Percentiles rank a stretch among this genome's conserved stretches.
phyloP scores from a whole-genome alignment of 2,113 vertebrate genomes.

The Daphoenositta chrysoptera region DNA sequence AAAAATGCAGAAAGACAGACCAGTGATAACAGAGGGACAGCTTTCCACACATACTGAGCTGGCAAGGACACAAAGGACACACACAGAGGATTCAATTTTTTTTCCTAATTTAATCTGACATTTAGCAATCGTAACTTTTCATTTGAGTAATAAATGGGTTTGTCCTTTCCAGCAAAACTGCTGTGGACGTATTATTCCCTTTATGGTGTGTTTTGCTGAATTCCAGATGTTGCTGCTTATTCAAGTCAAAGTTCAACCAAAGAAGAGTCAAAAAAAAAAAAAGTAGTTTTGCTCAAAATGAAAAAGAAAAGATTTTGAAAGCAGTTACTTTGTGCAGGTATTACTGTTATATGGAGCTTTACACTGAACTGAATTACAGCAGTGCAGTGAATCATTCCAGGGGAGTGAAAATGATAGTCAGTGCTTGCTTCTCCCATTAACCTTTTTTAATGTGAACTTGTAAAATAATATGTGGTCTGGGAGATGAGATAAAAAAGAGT shows the following conservation, averaged over 20 bases:
- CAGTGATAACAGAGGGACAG: neutral
- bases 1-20: neutral
- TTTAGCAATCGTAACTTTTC: conserved; percentile 40
- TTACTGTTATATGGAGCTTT: neutral
- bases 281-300: neutral
- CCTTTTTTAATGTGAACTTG: conserved; percentile 21
- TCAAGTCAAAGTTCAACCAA: conserved; percentile 43
- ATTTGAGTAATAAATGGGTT: conserved; percentile 42
- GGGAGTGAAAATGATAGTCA: conserved; percentile 19
- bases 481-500: neutral
- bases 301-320: neutral
- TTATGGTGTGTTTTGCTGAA: conserved; percentile 30
- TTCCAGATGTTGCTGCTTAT: conserved; percentile 60
- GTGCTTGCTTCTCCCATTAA: conserved; percentile 22
- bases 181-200: conserved; percentile 30
- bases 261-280: neutral
- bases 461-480: conserved; percentile 24
- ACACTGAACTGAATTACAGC: neutral
- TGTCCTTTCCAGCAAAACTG: conserved; percentile 43
- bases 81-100: neutral
- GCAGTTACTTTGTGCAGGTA: neutral
- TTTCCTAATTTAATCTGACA: conserved; percentile 37
- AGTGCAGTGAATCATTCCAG: neutral
- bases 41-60: neutral
- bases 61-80: conserved; percentile 24